These are phyloP conservation scores for Drosophila prosaltans DNA, from an alignment of 1,140 invertebrate species.

Conservation along the genomic window DNA sequence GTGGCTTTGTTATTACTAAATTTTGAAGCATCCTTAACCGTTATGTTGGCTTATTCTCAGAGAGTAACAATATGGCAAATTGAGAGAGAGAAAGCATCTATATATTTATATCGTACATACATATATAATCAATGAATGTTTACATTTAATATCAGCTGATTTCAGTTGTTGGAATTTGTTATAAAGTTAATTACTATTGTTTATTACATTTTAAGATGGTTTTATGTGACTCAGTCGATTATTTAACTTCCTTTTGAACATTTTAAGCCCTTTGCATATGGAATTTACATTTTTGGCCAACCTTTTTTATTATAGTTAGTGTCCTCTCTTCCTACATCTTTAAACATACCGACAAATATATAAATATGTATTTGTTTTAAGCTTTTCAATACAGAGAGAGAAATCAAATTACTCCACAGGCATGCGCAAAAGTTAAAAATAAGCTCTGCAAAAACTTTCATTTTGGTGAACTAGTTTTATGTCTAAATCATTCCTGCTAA, in stretches of 20 bases:
- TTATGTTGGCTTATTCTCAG: slow-evolving; percentile 1
- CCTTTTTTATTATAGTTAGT: neutral
- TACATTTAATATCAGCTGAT: slow-evolving; percentile 6
- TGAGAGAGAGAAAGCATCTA: neutral
- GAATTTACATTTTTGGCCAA: neutral
- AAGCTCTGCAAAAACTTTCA: neutral
- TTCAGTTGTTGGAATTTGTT: neutral
- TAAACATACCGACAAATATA: neutral
- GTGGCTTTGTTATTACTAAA: slow-evolving; percentile 11
- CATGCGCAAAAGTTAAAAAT: neutral
- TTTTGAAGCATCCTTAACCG: neutral
- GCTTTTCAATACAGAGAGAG: neutral
- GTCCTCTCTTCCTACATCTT: neutral
- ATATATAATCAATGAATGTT: slow-evolving; percentile 3
- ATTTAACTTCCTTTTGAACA: too few relatives aligned
- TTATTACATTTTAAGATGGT: neutral
- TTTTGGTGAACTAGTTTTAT: neutral
- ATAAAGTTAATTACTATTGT: too few relatives aligned
- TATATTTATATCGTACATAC: neutral
- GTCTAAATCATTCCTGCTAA: neutral
- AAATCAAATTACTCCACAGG: neutral
- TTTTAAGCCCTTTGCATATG: neutral
- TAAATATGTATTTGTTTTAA: neutral
- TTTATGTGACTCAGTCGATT: neutral
- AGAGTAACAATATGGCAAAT: neutral